A percentile compares a stretch with the other conserved stretches of the same genome.
Conservation (phyloP, 2,113 vertebrate genomes). For the Dipodomys merriami region DNA sequence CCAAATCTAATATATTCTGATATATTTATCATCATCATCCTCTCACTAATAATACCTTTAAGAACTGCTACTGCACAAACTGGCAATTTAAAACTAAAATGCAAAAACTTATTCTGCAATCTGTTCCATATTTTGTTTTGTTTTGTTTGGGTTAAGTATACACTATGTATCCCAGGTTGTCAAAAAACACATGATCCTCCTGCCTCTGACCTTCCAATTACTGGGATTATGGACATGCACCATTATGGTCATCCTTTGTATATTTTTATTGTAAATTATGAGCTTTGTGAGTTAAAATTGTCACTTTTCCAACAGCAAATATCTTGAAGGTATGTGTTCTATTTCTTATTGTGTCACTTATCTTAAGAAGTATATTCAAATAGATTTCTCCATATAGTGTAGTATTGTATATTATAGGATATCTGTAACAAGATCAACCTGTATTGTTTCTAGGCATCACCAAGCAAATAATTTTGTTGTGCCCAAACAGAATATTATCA, state of each 20-base stretch:
- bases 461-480: slow-evolving; percentile 34
- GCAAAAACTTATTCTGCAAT: neutral
- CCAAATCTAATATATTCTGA: neutral
- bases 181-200: too few relatives aligned
- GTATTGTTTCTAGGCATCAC: slow-evolving; percentile 54
- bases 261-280: neutral
- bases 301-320: neutral
- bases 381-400: neutral
- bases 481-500: slow-evolving; percentile 48
- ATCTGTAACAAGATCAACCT: slow-evolving; percentile 44
- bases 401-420: neutral
- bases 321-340: neutral
- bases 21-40: neutral
- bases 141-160: too few relatives aligned
- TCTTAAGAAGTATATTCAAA: neutral
- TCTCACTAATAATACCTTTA: neutral
- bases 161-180: too few relatives aligned
- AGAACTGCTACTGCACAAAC: neutral
- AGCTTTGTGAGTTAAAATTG: neutral
- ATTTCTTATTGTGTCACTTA: neutral
- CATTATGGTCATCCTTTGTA: neutral
- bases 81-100: neutral
- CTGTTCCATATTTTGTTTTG: neutral
- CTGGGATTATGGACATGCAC: neutral
- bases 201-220: too few relatives aligned